Base-by-base conservation (phyloP, 2,888 invertebrate species). In the Noctua janthe region DNA sequence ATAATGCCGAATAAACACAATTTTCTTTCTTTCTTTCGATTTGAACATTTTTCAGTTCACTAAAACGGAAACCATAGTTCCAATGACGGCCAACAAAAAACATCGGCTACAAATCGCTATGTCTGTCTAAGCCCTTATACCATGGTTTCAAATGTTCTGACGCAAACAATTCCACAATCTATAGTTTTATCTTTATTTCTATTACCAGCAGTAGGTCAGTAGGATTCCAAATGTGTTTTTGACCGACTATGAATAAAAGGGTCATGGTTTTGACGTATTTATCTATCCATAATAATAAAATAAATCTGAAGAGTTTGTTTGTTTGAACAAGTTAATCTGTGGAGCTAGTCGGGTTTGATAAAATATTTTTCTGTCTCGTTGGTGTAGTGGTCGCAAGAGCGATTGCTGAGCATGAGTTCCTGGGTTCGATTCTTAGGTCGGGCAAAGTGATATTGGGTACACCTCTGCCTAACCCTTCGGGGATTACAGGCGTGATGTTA, bases 121-220 rank as follows among this genome's bases (percentile, higher is more conserved):
- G 66, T 85, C 51, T 85, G 67, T 2, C 17, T 47, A 54, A 73
- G 17, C 64, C 88, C 59, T 88, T 81, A 76, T 23, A 71, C 49
- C 49, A 43, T 43, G 29, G 51, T 62, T 81, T 81, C 54, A 85
- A 85, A 78, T 85, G 74, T 56, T 72, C 29, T 85, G 82, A 88
- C 86, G 85, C 56, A 88, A 85, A 75, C 77, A 85, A 75, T 71
- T 56, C 75, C 59, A 78, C 86, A 85, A 88, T 86, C 77, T 81
- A 81, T 77, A 74, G 67, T 54, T 13, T 80, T 86, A 81, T 88
- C 86, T 88, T 78, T 66, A 86, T 83, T 82, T 86, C 80, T 79
- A 82, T 86, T 82, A 66, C 64, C 23, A 69, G 10, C 43, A 83
- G 78, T 88, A 88, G 90, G 88, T 90, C 84, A 90, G 67, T 54